phyloP scores from a whole-genome alignment of 2,888 invertebrate genomes.

The Ypsolopha sequella region DNA sequence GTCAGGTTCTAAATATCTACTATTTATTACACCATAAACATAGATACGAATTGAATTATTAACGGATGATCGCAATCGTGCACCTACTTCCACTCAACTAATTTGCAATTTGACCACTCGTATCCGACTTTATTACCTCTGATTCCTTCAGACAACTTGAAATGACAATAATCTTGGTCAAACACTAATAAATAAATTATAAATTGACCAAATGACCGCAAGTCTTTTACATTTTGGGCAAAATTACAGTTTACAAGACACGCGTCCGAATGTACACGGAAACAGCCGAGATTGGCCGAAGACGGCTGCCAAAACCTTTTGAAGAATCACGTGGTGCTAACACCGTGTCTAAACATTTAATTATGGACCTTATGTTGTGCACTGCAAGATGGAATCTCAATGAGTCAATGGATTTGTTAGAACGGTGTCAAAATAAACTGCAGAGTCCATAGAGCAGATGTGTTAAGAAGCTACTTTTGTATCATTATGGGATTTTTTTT shows the following conservation, averaged over 20 bases:
- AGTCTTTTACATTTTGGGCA: slow-evolving; percentile 18
- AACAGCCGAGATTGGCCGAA: slow-evolving; percentile 34
- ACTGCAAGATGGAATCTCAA: background rate
- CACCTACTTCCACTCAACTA: slow-evolving; percentile 9
- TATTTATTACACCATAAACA: background rate
- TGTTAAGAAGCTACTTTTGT: slow-evolving; percentile 54
- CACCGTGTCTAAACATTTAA: background rate
- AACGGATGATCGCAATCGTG: slow-evolving; percentile 9
- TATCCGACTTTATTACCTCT: background rate
- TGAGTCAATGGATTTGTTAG: background rate
- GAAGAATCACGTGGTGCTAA: background rate
- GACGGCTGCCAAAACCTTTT: slow-evolving; percentile 21
- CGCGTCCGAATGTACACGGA: slow-evolving; percentile 43
- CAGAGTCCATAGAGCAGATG: slow-evolving; percentile 39
- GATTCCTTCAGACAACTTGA: background rate
- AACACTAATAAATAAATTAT: background rate
- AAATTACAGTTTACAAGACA: slow-evolving; percentile 24
- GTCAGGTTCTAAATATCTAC: background rate
- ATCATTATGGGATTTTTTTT: slow-evolving; percentile 55
- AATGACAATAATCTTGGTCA: slow-evolving; percentile 4
- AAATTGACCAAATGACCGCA: background rate
- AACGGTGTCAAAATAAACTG: background rate
- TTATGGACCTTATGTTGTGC: background rate
- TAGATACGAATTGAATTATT: slow-evolving; percentile 1
- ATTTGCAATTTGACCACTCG: background rate